Conservation (phyloP, 2,113 vertebrate species). For the Megaceryle torquata region DNA sequence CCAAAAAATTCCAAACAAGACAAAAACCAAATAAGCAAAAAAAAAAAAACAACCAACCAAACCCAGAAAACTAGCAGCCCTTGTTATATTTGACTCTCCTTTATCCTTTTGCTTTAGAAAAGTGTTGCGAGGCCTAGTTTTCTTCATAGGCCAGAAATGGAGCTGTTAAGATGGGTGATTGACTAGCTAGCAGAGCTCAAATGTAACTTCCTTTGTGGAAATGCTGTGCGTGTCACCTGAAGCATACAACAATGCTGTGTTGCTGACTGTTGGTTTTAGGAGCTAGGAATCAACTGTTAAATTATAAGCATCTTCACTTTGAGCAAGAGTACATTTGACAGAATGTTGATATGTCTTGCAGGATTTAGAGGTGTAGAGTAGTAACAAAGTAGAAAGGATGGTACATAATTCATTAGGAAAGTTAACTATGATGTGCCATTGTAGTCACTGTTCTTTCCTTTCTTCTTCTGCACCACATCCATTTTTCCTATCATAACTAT, state of each 20-base stretch:
- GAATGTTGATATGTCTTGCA: not conserved
- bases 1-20: not conserved
- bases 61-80: not conserved
- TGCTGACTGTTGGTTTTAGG: not conserved
- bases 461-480: not conserved
- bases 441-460: not conserved
- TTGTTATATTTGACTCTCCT: not conserved
- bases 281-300: not conserved
- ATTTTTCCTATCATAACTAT: not conserved
- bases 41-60: not conserved
- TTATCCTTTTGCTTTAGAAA: not conserved
- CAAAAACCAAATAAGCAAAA: not conserved
- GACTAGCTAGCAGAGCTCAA: not conserved
- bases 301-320: not conserved
- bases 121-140: not conserved
- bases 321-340: not conserved
- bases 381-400: not conserved
- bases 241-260: not conserved
- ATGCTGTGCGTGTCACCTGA: not conserved
- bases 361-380: accelerated
- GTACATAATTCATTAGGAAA: not conserved
- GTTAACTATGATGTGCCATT: not conserved
- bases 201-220: not conserved
- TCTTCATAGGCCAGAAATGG: not conserved
- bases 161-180: not conserved